Evolutionary conservation across 2,113 vertebrate genomes (phyloP).

Genomic region (Petaurus breviceps): DNA sequence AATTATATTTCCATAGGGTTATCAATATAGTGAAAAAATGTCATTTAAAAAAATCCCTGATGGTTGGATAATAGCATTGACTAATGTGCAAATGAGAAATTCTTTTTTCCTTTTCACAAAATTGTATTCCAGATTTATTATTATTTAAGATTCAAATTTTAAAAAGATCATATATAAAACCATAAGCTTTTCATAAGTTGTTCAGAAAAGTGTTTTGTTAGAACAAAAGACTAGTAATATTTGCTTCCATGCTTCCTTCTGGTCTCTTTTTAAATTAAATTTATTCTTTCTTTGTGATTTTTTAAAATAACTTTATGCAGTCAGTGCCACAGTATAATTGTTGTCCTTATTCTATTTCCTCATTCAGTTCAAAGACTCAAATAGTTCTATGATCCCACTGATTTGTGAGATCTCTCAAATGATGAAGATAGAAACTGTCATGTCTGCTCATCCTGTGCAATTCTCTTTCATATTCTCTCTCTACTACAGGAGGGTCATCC

Average conservation of each 20-base stretch:
- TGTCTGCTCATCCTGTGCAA: too few species aligned
- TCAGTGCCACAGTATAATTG: too few species aligned
- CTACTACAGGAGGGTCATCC: too few species aligned
- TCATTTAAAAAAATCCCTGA: slow-evolving; percentile 47
- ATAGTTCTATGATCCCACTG: too few species aligned
- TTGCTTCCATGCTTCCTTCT: background rate
- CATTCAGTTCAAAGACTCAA: too few species aligned
- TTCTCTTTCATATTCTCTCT: too few species aligned
- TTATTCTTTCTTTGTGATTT: background rate
- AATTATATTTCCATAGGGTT: slow-evolving; percentile 30
- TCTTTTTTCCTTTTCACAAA: background rate
- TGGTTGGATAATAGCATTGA: slow-evolving; percentile 13
- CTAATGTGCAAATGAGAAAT: background rate
- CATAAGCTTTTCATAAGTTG: background rate
- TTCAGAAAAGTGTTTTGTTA: background rate
- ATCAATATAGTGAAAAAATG: slow-evolving; percentile 43
- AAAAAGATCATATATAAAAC: background rate
- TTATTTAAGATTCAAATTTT: background rate
- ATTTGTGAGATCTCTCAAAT: too few species aligned
- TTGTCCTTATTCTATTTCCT: too few species aligned
- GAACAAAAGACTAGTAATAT: background rate
- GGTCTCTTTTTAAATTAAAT: background rate
- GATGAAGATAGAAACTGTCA: too few species aligned
- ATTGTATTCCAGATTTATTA: background rate
- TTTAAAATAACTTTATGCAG: too few species aligned